phyloP scores from a whole-genome alignment of 2,797 vertebrate genomes.

The Lepus oiostolus region DNA sequence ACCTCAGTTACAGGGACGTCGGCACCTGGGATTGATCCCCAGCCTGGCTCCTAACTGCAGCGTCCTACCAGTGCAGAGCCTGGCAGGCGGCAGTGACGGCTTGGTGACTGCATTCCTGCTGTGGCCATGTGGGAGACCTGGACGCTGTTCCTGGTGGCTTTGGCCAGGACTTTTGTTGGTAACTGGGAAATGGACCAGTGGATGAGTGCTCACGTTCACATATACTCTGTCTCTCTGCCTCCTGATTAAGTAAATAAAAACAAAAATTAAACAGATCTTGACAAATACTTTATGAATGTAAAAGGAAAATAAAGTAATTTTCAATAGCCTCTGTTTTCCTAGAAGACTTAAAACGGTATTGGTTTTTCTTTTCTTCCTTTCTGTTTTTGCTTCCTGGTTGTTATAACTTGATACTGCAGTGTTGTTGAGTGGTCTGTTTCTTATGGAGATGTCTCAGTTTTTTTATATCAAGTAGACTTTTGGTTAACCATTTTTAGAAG shows the following conservation, averaged over 20 bases:
- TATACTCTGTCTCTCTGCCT: no score
- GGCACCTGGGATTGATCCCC: no score
- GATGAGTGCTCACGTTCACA: no score
- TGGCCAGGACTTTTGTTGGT: no score
- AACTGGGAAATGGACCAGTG: no score
- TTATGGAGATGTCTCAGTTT: slow-evolving; percentile 3
- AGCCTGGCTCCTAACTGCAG: no score
- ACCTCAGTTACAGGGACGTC: neutral
- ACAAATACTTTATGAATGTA: slow-evolving; percentile 51
- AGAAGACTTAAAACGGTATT: neutral
- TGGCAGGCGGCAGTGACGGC: no score
- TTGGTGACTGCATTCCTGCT: no score
- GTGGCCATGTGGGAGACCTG: no score
- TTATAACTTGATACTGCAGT: neutral
- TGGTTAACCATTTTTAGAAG: slow-evolving; percentile 7
- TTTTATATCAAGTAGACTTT: neutral
- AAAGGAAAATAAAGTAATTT: slow-evolving; percentile 33
- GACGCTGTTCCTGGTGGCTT: no score
- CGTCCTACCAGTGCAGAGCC: no score
- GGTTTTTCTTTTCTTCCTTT: neutral
- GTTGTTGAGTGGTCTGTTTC: slow-evolving; percentile 23
- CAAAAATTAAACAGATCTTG: neutral
- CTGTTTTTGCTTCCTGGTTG: neutral
- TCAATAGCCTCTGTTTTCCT: slow-evolving; percentile 35
- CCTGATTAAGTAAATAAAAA: no score